Base-by-base conservation (phyloP, 2,113 vertebrate genomes). In the Gadus macrocephalus region DNA sequence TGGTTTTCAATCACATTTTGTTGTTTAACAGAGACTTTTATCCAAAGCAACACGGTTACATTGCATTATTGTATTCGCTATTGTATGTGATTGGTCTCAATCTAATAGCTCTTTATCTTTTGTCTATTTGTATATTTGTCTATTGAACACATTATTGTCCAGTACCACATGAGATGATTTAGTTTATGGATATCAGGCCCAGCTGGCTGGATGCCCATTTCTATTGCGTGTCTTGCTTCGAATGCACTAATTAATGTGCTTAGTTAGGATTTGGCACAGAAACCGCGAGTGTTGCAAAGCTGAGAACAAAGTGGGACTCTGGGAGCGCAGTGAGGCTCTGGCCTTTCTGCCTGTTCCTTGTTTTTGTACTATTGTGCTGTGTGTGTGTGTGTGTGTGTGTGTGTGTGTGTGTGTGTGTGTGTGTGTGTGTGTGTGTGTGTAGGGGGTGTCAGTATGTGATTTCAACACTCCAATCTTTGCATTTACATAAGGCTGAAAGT, bases 181-280 rank as follows among this genome's bases (percentile, higher is more conserved):
- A 64, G 74, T 64, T 74, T 55, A 55, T n/a, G 70, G 55, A 72
- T 20, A 19, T 65, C 67, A 65, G 64, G 58, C 55, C 64, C 49
- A 56, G 59, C 65, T 68, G 65, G 59, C 68, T 69, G 20, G n/a
- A 62, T 58, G 58, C 59, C 69, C 28, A n/a, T 27, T 67, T 60
- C 61, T 53, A 38, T 27, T 63, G 25, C 60, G 35, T 53, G 7
- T 55, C 1, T 49, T 27, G 42, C 27, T 60, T 67, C 28, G 67
- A 28, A 62, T 42, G 19, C 63, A 62, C 8, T 49, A 75, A 59
- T 64, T 70, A 68, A 67, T 67, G 22, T 72, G 71, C n/a, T 78
- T 72, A 25, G 69, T 27, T 73, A 55, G 58, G 63, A 61, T 69
- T 68, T 38, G 19, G 27, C 59, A 49, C n/a, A 67, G 27, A 75